Evolutionary conservation across 2,113 vertebrate genomes (phyloP).

Genomic region (Oncorhynchus mykiss): DNA sequence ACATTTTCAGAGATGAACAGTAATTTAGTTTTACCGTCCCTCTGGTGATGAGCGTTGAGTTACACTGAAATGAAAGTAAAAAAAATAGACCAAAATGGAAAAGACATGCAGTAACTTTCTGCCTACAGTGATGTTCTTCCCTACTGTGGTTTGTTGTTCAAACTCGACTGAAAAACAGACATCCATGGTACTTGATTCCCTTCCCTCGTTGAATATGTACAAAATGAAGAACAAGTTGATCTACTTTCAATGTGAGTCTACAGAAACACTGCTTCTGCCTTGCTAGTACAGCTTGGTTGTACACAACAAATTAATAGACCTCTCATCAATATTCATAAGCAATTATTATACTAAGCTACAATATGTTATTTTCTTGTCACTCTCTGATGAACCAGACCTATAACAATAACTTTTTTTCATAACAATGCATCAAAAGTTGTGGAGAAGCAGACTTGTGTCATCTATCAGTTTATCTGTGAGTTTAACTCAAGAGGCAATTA

Average conservation of each 20-base stretch:
- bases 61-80: constrained; percentile 39
- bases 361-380: constrained; percentile 65
- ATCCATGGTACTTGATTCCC: constrained; percentile 23
- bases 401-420: constrained; percentile 43
- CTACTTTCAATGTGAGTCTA: constrained; percentile 40
- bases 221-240: constrained; percentile 23
- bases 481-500: no score
- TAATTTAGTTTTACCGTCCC: constrained; percentile 33
- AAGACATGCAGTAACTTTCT: neutral
- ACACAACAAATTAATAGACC: constrained; percentile 41
- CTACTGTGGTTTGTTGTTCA: constrained; percentile 15
- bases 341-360: constrained; percentile 58
- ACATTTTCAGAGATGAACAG: no score
- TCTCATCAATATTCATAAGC: constrained; percentile 79
- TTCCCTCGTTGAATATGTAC: constrained; percentile 32
- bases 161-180: constrained; percentile 14
- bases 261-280: constrained; percentile 18
- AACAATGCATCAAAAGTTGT: no score
- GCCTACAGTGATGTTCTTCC: constrained; percentile 34
- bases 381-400: constrained; percentile 72
- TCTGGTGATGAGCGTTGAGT: constrained; percentile 42
- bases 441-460: no score
- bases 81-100: neutral
- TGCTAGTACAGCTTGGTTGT: neutral
- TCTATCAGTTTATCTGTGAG: no score